These are phyloP conservation scores for Dasyornis broadbenti DNA, from an alignment of 2,113 vertebrate genomes.

Conservation along the genomic window DNA sequence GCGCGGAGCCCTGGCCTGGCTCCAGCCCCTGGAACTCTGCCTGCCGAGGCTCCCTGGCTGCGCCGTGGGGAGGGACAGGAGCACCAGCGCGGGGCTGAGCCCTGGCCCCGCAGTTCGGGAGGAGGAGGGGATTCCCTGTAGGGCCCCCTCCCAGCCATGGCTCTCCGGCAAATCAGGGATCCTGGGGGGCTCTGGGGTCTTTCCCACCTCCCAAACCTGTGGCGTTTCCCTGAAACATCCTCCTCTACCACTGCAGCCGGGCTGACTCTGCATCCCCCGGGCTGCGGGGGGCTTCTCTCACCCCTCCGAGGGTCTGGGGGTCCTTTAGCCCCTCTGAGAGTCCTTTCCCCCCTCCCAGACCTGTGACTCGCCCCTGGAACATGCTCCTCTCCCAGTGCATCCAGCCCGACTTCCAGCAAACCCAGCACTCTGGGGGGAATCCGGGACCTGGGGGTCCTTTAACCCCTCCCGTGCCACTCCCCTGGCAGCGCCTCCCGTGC, in stretches of 20 bases:
- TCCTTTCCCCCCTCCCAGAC: not conserved
- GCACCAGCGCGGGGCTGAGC: not conserved
- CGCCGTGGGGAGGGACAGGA: too few relatives aligned
- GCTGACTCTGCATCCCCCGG: too few relatives aligned
- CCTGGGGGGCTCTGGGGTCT: not conserved
- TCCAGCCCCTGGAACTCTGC: not conserved
- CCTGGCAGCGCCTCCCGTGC: accelerated
- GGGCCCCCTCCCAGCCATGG: accelerated
- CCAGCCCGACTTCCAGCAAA: not conserved
- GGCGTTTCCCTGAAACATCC: not conserved
- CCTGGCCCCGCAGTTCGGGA: not conserved
- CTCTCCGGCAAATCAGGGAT: not conserved
- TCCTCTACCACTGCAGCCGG: not conserved
- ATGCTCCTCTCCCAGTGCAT: too few relatives aligned
- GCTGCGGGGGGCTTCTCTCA: too few relatives aligned
- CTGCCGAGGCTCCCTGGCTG: not conserved
- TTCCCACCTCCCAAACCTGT: not conserved
- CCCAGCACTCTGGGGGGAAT: not conserved
- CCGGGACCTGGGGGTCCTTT: too few relatives aligned
- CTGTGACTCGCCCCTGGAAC: not conserved
- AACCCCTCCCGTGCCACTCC: not conserved
- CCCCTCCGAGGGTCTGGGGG: not conserved
- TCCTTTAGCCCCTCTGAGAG: not conserved
- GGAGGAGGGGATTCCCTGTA: not conserved
- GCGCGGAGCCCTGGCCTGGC: not conserved